Conservation (phyloP, 2,797 vertebrate genomes). For the Acomys russatus region DNA sequence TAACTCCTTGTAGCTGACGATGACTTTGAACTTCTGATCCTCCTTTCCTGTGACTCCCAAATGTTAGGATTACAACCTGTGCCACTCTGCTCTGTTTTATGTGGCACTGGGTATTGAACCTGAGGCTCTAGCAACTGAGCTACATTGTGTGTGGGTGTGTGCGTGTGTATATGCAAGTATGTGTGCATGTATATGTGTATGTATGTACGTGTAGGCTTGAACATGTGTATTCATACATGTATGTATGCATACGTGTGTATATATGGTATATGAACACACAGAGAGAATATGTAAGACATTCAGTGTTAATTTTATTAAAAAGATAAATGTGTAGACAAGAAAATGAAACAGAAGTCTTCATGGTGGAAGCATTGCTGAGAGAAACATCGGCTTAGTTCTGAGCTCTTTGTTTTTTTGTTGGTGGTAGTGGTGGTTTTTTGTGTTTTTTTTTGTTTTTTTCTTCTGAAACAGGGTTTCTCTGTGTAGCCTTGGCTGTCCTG, state of each 20-base stretch:
- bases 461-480: no score
- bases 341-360: neutral
- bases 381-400: neutral
- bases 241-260: no score
- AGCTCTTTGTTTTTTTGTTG: no score
- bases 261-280: neutral
- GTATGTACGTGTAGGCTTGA: neutral
- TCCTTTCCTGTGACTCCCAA: neutral
- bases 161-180: no score
- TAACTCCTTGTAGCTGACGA: neutral
- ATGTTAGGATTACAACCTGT: neutral
- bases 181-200: neutral
- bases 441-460: no score
- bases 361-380: neutral
- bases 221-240: neutral
- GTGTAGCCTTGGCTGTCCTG: no score
- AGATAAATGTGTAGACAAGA: neutral
- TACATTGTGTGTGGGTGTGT: neutral
- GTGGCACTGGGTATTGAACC: neutral
- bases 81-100: neutral
- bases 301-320: slow-evolving; percentile 30
- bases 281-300: neutral
- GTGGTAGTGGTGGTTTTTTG: no score
- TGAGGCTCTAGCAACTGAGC: neutral
- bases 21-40: neutral